Percentiles rank a stretch among this genome's conserved stretches.
These are phyloP conservation scores for Danio albolineatus DNA, from an alignment of 2,797 vertebrate genomes.

Conservation along the genomic window DNA sequence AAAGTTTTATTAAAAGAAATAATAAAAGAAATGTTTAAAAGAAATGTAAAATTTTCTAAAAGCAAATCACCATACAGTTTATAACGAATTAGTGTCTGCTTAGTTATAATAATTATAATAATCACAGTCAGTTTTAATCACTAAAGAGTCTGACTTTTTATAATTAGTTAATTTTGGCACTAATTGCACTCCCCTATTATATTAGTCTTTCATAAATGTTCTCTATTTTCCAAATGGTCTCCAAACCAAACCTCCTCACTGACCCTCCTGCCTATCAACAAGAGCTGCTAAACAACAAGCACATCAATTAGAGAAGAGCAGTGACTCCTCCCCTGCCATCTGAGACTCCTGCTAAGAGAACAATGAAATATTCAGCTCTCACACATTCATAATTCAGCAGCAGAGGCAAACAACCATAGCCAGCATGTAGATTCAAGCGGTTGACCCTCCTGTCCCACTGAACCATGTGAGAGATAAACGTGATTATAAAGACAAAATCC, in stretches of 20 bases:
- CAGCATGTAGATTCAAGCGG: conserved; percentile 27
- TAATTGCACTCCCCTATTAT: not conserved
- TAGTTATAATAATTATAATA: not conserved
- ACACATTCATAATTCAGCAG: conserved; percentile 59
- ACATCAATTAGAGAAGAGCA: conserved; percentile 51
- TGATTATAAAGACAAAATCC: not conserved
- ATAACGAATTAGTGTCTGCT: not conserved
- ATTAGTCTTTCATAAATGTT: not conserved
- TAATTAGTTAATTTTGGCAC: not conserved
- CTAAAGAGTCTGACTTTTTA: not conserved
- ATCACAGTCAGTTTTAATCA: not conserved
- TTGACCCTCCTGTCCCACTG: conserved; percentile 30
- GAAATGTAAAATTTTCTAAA: not conserved
- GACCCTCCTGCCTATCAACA: not conserved
- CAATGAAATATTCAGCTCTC: conserved; percentile 58
- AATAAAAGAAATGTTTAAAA: no score
- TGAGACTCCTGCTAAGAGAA: conserved; percentile 48
- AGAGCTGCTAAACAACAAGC: conserved; percentile 30
- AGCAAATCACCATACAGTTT: not conserved
- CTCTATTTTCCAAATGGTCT: not conserved
- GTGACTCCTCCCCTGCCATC: conserved; percentile 20
- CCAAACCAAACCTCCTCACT: not conserved
- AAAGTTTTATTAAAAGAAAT: no score
- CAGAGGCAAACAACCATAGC: conserved; percentile 46
- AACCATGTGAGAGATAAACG: conserved; percentile 27